Evolutionary conservation across 2,113 vertebrate species (phyloP).

Genomic region (Pteropus alecto): DNA sequence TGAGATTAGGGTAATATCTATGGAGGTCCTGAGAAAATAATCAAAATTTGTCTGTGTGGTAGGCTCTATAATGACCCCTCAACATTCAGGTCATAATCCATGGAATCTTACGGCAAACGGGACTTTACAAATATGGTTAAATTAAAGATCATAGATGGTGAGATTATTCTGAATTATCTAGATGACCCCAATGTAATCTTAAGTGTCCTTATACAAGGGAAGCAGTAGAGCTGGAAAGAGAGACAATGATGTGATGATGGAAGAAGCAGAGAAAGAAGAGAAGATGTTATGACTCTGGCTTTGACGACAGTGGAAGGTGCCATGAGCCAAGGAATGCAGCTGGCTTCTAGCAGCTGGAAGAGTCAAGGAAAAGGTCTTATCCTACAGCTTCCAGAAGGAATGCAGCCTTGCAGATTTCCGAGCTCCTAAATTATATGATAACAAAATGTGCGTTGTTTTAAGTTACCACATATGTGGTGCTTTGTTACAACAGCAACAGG

Average conservation of each 20-base stretch:
- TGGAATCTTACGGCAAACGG: background rate
- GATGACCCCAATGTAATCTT: background rate
- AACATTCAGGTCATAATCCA: background rate
- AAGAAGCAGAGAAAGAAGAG: background rate
- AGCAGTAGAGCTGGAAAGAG: background rate
- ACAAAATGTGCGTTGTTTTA: background rate
- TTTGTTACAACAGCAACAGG: background rate
- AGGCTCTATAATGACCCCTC: background rate
- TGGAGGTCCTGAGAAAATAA: background rate
- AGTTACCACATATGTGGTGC: background rate
- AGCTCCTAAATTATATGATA: background rate
- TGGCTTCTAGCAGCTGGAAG: background rate
- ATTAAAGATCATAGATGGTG: background rate
- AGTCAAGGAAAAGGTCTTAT: background rate
- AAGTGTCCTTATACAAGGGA: background rate
- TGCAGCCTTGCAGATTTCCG: background rate
- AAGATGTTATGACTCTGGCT: background rate
- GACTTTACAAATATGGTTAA: background rate
- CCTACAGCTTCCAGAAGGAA: background rate
- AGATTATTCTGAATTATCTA: background rate
- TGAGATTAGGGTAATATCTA: background rate
- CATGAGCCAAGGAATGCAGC: background rate
- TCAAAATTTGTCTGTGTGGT: background rate
- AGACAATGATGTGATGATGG: background rate
- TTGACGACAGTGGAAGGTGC: background rate